Base-by-base conservation (phyloP, 2,113 vertebrate genomes). In the Syngnathus scovelli region DNA sequence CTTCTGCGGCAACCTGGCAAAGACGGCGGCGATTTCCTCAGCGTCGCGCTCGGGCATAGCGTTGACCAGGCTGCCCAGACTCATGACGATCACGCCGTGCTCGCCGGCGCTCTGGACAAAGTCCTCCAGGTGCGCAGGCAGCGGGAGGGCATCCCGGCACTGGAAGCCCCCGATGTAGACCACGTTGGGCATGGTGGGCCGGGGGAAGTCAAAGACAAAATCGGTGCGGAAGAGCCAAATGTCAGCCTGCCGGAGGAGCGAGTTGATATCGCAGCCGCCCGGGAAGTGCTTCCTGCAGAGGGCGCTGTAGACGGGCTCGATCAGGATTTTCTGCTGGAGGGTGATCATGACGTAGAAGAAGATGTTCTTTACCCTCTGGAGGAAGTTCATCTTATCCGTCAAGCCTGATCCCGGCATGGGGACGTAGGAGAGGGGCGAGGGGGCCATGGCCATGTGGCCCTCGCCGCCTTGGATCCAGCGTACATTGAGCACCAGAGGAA, bases 171-270 rank as follows among this genome's bases (percentile, higher is more conserved):
- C 87, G 0, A 90, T 87, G 77, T 89, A 90, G 51, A 87, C 49
- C 4, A 88, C 38, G 23, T 89, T 90, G 33, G 89, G 89, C 89
- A 89, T 87, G 1, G 88, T 88, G 33, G 89, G 89, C 18, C 87
- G 83, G n/a, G 89, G 89, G 64, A 89, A 90, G 0, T 90, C 89
- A 51, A 90, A 90, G 13, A 88, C 85, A 71, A 87, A 90, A 66
- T 91, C 86, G 6, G 83, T 84, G 61, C 89, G 84, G 64, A 89
- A 88, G 19, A 91, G 80, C 89, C 87, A 90, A 70, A 92, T 88
- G 77, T 92, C 91, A 9, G 91, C 89, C 5, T 82, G 81, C 55
- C 90, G 89, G 48, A 89, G 75, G 44, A 91, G 71, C 0, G 81
- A 80, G 3, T 78, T 48, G 6, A 89, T 76, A 36, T 87, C 72